A percentile compares a stretch with the other conserved stretches of the same genome.
phyloP scores from a whole-genome alignment of 2,797 vertebrate genomes.

The Lacerta agilis region DNA sequence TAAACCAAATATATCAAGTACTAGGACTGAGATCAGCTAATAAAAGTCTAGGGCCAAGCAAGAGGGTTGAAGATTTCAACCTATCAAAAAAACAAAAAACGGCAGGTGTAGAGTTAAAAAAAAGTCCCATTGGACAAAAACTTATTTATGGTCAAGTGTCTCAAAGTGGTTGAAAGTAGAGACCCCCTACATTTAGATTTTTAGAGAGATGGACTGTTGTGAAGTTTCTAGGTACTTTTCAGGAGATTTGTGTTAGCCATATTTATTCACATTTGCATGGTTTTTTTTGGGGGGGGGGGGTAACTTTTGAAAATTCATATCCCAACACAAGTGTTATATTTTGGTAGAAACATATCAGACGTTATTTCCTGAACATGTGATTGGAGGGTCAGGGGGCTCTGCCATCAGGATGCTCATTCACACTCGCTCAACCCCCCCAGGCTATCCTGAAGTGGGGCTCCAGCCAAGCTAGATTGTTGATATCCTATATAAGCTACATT shows the following conservation, averaged over 20 bases:
- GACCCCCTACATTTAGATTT: not conserved
- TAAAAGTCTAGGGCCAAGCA: not conserved
- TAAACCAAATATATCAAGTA: slow-evolving; percentile 22
- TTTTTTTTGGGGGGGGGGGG: not conserved
- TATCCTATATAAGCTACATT: not conserved
- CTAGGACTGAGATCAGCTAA: not conserved
- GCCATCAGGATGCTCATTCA: too few relatives aligned
- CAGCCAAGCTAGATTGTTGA: not conserved
- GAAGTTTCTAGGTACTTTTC: not conserved
- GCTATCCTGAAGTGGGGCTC: not conserved
- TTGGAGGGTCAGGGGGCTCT: too few relatives aligned
- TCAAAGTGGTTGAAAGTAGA: not conserved
- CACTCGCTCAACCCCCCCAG: too few relatives aligned
- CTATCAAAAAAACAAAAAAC: not conserved
- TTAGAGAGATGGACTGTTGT: not conserved
- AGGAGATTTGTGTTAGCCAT: not conserved
- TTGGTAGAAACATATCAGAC: too few relatives aligned
- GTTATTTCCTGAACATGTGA: too few relatives aligned
- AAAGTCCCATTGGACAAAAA: not conserved
- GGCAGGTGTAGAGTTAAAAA: not conserved
- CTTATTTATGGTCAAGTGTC: not conserved
- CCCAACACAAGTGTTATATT: too few relatives aligned
- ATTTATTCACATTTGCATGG: not conserved
- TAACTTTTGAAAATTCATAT: too few relatives aligned
- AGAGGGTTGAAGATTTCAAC: not conserved